phyloP scores from a whole-genome alignment of 2,888 invertebrate species.

The Darwinula stevensoni region DNA sequence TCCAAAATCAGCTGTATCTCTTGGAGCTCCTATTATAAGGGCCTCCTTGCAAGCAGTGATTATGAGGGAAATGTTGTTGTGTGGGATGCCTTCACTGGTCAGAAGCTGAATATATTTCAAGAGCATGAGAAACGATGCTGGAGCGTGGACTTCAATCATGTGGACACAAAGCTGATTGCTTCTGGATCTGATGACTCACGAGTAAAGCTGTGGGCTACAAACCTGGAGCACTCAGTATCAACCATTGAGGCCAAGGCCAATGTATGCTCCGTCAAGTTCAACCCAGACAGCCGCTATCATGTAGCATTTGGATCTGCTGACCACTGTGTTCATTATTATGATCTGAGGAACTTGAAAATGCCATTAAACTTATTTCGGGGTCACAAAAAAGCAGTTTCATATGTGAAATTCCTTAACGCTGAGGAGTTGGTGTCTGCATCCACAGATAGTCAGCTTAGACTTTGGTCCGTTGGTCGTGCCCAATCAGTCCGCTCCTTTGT shows the following conservation, averaged over 20 bases:
- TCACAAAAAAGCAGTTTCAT: slow-evolving; percentile 75
- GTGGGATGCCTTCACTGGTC: slow-evolving; percentile 58
- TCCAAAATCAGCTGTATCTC: slow-evolving; percentile 82
- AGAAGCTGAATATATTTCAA: slow-evolving; percentile 38
- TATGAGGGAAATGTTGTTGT: slow-evolving; percentile 79
- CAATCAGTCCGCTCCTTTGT: slow-evolving; percentile 54
- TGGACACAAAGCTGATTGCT: slow-evolving; percentile 62
- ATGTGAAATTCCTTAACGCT: slow-evolving; percentile 62
- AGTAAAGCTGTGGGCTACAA: slow-evolving; percentile 75
- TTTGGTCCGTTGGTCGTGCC: slow-evolving; percentile 35
- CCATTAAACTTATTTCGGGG: slow-evolving; percentile 56
- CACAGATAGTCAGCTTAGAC: slow-evolving; percentile 61
- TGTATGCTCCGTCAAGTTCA: slow-evolving; percentile 80
- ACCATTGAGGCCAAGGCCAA: slow-evolving; percentile 76
- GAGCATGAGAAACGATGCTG: slow-evolving; percentile 87
- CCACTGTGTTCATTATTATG: slow-evolving; percentile 86
- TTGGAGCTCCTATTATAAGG: slow-evolving; percentile 74
- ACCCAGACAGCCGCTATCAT: slow-evolving; percentile 51
- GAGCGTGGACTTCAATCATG: slow-evolving; percentile 80
- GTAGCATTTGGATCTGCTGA: slow-evolving; percentile 88
- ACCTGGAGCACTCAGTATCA: slow-evolving; percentile 52
- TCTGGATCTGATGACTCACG: slow-evolving; percentile 75
- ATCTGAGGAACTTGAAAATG: slow-evolving; percentile 49
- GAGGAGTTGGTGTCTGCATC: slow-evolving; percentile 68
- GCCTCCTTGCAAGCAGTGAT: slow-evolving; percentile 61